Conservation (phyloP, 2,797 vertebrate species). For the Lindbergichthys nudifrons region DNA sequence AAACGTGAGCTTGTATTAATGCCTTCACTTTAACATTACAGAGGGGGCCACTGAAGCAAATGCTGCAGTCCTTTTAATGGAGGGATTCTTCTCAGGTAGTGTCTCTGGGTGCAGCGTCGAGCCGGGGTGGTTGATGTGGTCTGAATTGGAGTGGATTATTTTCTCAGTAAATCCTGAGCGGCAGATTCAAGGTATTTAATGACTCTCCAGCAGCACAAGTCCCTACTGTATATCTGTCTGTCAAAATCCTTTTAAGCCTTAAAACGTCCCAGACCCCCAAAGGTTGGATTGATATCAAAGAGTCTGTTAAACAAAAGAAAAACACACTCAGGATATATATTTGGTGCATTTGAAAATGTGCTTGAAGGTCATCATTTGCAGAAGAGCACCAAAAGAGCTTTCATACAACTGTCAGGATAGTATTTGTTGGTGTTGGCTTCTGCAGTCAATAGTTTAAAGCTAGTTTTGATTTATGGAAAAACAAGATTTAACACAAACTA, state of each 20-base stretch:
- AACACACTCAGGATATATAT: slow-evolving; percentile 40
- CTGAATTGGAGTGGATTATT: slow-evolving; percentile 33
- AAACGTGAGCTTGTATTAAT: slow-evolving; percentile 16
- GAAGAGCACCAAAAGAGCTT: background rate
- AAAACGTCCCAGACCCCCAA: slow-evolving; percentile 41
- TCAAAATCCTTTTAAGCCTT: slow-evolving; percentile 57
- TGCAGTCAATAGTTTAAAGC: background rate
- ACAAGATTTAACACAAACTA: background rate
- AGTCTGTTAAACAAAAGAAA: slow-evolving; percentile 70
- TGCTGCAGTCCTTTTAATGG: slow-evolving; percentile 1
- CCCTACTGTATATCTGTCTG: slow-evolving; percentile 40
- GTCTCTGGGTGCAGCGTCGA: slow-evolving; percentile 17
- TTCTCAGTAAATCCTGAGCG: slow-evolving; percentile 60
- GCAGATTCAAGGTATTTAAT: slow-evolving; percentile 27
- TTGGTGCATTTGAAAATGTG: slow-evolving; percentile 32
- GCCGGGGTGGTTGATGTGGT: slow-evolving; percentile 1
- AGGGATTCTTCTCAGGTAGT: background rate
- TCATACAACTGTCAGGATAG: background rate
- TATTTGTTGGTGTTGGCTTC: background rate
- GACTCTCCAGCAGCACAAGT: slow-evolving; percentile 47
- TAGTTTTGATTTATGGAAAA: background rate
- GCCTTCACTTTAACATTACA: background rate
- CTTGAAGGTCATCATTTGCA: slow-evolving; percentile 13
- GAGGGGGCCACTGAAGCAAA: background rate
- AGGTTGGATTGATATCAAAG: slow-evolving; percentile 68